Percentiles rank a stretch among this genome's conserved stretches.
phyloP scores from a whole-genome alignment of 1,140 invertebrate species.

The Diabrotica virgifera region DNA sequence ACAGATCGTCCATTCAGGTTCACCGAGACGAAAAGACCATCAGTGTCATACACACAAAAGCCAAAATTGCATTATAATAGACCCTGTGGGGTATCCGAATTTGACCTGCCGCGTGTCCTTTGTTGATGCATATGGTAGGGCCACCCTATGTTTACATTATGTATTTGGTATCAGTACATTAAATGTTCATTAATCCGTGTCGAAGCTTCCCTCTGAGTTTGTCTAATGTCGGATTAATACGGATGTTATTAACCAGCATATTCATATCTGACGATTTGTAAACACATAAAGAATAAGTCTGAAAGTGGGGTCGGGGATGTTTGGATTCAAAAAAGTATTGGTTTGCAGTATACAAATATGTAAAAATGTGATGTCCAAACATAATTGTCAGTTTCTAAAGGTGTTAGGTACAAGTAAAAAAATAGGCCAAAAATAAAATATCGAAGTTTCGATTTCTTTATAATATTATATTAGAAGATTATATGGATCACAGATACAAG shows the following conservation, averaged over 20 bases:
- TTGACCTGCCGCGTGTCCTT: slow-evolving; percentile 31
- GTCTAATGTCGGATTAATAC: slow-evolving; percentile 26
- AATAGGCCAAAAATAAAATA: no score
- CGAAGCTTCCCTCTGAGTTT: slow-evolving; percentile 9
- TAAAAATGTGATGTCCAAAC: no score
- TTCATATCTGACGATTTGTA: background rate
- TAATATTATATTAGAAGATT: no score
- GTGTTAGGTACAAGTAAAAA: no score
- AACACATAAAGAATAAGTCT: background rate
- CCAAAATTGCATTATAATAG: slow-evolving; percentile 34
- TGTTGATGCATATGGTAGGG: slow-evolving; percentile 30
- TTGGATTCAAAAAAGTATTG: no score
- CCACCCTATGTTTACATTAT: slow-evolving; percentile 37
- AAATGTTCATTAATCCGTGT: slow-evolving; percentile 34
- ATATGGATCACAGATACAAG: no score
- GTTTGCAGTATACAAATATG: no score
- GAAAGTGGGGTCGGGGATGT: no score
- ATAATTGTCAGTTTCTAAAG: no score
- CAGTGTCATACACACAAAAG: slow-evolving; percentile 27
- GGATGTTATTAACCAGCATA: slow-evolving; percentile 18
- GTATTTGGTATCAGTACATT: slow-evolving; percentile 35
- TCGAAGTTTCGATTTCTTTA: no score
- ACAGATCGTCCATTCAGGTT: slow-evolving; percentile 7
- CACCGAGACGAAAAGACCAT: slow-evolving; percentile 32
- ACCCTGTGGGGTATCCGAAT: slow-evolving; percentile 24